Evolutionary conservation across 2,113 vertebrate species (phyloP).

Genomic region (Tenebrosternarchus preto): DNA sequence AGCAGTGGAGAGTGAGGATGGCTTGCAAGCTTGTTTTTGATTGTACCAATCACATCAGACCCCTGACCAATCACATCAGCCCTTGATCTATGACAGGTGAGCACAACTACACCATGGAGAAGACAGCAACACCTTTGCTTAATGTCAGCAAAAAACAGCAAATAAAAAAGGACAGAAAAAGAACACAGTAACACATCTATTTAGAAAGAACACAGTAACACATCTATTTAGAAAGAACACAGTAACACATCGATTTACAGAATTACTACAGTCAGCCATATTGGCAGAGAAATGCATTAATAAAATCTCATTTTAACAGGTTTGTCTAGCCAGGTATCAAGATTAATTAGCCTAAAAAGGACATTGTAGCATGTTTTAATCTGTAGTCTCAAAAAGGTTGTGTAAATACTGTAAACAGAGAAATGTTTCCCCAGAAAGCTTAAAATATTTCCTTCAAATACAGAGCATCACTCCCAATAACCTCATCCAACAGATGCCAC

Average conservation of each 20-base stretch:
- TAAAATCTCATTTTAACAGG: conserved; percentile 23
- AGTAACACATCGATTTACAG: background rate
- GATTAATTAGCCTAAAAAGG: conserved; percentile 44
- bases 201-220: too few species aligned
- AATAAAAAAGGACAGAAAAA: too few species aligned
- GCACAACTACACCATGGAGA: background rate
- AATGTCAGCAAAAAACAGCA: too few species aligned
- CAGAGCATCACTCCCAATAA: conserved; percentile 38
- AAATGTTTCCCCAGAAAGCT: conserved; percentile 44
- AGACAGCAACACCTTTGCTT: too few species aligned
- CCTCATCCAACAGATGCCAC: conserved; percentile 30
- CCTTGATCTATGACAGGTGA: background rate
- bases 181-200: too few species aligned
- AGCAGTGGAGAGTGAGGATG: too few species aligned
- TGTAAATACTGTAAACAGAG: too few species aligned
- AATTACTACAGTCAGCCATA: background rate
- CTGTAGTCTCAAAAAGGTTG: conserved; percentile 16
- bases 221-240: too few species aligned
- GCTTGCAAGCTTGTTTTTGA: too few species aligned
- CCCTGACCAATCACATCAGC: too few species aligned
- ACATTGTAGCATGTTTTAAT: conserved; percentile 20
- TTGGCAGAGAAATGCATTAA: conserved; percentile 4
- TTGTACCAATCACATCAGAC: too few species aligned
- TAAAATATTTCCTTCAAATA: conserved; percentile 29
- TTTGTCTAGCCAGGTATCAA: conserved; percentile 36